Base-by-base conservation (phyloP, 2,797 vertebrate species). In the Xenentodon cancila region DNA sequence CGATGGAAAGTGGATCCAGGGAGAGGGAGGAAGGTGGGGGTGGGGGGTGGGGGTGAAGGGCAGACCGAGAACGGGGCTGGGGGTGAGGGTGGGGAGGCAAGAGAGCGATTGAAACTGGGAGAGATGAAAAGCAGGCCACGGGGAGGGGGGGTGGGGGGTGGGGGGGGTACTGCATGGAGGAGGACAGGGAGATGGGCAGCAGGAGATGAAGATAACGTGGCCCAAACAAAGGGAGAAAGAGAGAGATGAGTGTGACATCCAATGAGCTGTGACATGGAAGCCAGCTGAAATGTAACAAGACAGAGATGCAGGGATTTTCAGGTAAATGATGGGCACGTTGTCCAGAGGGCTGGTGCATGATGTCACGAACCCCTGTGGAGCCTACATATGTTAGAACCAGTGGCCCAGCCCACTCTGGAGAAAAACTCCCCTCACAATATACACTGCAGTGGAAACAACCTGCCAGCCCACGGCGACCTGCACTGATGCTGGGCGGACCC, bases 101-200 rank as follows among this genome's bases (percentile, higher is more conserved):
- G 68, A 50, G 57, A 48, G 57, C 32, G 47, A 32, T 13, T 50
- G 59, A 50, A 50, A 50, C 37, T 19, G 63, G 80, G 73, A 71
- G 71, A 76, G 81, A 82, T 82, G 87, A 85, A 87, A 88, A 89
- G 73, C 83, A 85, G 77, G 79, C 84, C 81, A 80, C 71, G 81
- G 58, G 47, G 58, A 70, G 79, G 73, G 73, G 80, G 48, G 48
- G 48, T 70, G 76, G 72, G 71, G 78, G 53, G 64, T 21, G 51
- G 64, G 13, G 54, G 43, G 16, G 61, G 77, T 78, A 86, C 87
- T 72, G 82, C 81, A 81, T 5, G 25, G 25, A 25, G 25, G 25
- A 25, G 25, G 25, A 25, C 25, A 25, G 34, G 71, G 80, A 75
- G 86, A 83, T 81, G 82, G 25, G 25, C 25, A 25, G 25, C 25